Conservation (phyloP, 1,140 invertebrate species). For the Bombus consobrinus region DNA sequence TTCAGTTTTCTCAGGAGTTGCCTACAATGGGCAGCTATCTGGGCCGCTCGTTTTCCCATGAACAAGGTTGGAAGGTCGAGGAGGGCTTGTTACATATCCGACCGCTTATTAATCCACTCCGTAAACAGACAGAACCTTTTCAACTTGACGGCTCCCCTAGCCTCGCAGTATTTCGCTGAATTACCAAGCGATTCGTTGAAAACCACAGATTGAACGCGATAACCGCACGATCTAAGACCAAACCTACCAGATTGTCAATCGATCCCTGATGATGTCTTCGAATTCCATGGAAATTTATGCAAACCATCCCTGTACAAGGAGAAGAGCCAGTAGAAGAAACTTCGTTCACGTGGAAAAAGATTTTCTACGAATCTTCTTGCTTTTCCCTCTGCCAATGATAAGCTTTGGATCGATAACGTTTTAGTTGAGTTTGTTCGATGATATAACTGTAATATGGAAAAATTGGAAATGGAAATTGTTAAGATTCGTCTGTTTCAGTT, state of each 20-base stretch:
- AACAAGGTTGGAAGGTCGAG: slow-evolving; percentile 49
- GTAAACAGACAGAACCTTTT: slow-evolving; percentile 42
- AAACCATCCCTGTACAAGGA: not conserved
- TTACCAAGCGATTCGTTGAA: slow-evolving; percentile 11
- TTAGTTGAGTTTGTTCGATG: not conserved
- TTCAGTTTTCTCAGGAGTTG: slow-evolving; percentile 36
- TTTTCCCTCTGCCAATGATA: no score
- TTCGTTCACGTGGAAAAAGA: no score
- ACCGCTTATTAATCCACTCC: slow-evolving; percentile 52
- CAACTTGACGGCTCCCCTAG: slow-evolving; percentile 9
- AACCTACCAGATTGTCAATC: not conserved
- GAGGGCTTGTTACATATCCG: slow-evolving; percentile 49
- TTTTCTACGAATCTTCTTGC: not conserved
- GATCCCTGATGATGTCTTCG: not conserved
- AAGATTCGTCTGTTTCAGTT: no score
- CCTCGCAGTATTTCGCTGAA: slow-evolving; percentile 7
- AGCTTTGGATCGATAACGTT: not conserved
- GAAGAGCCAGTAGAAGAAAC: no score
- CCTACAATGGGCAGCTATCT: slow-evolving; percentile 39
- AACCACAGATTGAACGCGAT: not conserved
- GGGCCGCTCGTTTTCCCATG: slow-evolving; percentile 46
- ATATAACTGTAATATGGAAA: no score
- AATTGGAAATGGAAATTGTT: not conserved
- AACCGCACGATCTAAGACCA: no score
- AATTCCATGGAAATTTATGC: not conserved